Evolutionary conservation across 2,888 invertebrate species (phyloP).

Genomic region (Himalopsyche japonica): DNA sequence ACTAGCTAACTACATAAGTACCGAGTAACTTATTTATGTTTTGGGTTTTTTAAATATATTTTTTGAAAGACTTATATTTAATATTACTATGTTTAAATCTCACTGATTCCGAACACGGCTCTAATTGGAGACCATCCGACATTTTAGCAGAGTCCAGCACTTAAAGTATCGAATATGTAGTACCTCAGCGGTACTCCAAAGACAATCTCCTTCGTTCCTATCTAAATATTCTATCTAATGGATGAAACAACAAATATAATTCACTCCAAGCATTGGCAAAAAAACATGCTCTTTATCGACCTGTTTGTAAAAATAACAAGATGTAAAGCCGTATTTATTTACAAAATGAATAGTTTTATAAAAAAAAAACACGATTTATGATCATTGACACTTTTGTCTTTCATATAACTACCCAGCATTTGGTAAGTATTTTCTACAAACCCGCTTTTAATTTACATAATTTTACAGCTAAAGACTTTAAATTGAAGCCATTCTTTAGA

Average conservation of each 20-base stretch:
- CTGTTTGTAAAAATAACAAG: not conserved
- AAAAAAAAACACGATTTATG: not conserved
- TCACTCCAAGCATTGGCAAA: not conserved
- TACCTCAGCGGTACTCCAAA: not conserved
- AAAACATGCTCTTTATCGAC: not conserved
- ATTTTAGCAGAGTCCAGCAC: not conserved
- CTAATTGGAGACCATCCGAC: not conserved
- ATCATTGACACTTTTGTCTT: not conserved
- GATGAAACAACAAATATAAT: not conserved
- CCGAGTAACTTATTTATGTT: constrained; percentile 8
- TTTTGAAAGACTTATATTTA: constrained; percentile 14
- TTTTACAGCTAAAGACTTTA: not conserved
- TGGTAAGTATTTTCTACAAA: not conserved
- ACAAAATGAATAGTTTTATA: not conserved
- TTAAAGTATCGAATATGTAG: not conserved
- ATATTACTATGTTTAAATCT: constrained; percentile 37
- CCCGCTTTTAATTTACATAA: not conserved
- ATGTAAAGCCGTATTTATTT: not conserved
- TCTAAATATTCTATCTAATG: not conserved
- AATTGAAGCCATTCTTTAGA: not conserved
- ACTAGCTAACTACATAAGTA: constrained; percentile 37
- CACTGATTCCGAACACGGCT: constrained; percentile 32
- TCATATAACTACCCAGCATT: not conserved
- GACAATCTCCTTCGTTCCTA: not conserved
- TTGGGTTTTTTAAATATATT: not conserved